Evolutionary conservation across 2,888 invertebrate genomes (phyloP).

Genomic region (Autographa pulchrina): DNA sequence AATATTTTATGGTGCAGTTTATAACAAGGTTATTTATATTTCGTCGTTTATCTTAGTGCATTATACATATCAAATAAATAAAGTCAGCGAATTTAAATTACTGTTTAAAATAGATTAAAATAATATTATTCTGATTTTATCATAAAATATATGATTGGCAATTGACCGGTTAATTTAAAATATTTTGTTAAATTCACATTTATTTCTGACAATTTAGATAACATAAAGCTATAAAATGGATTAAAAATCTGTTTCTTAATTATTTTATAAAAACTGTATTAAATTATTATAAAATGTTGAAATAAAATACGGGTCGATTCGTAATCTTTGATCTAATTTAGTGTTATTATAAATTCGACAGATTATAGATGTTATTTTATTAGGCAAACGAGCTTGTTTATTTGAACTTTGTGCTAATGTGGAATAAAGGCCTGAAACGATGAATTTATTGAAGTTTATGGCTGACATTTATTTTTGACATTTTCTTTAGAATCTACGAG

Average conservation of each 20-base stretch:
- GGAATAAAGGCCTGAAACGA: neutral
- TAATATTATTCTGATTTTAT: constrained; percentile 16
- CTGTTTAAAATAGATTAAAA: constrained; percentile 26
- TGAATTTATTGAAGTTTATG: neutral
- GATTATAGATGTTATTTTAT: neutral
- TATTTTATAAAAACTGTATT: neutral
- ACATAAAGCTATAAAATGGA: constrained; percentile 14
- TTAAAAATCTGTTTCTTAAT: constrained; percentile 7
- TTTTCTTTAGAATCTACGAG: neutral
- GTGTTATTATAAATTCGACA: neutral
- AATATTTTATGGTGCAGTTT: constrained; percentile 13
- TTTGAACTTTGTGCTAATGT: neutral
- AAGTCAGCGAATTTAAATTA: constrained; percentile 37
- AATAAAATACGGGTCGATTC: neutral
- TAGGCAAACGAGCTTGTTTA: neutral
- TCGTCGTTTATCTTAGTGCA: constrained; percentile 27
- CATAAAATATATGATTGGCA: constrained; percentile 34
- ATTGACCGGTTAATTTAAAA: constrained; percentile 16
- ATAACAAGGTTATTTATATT: constrained; percentile 27
- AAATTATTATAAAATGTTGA: neutral
- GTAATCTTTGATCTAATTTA: neutral
- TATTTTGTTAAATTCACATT: constrained; percentile 14
- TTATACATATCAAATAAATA: constrained; percentile 25
- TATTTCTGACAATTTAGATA: constrained; percentile 11
- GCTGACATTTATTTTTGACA: neutral